A percentile compares a stretch with the other conserved stretches of the same genome.
These are phyloP conservation scores for Phaethon lepturus DNA, from an alignment of 2,113 vertebrate genomes.

Conservation along the genomic window DNA sequence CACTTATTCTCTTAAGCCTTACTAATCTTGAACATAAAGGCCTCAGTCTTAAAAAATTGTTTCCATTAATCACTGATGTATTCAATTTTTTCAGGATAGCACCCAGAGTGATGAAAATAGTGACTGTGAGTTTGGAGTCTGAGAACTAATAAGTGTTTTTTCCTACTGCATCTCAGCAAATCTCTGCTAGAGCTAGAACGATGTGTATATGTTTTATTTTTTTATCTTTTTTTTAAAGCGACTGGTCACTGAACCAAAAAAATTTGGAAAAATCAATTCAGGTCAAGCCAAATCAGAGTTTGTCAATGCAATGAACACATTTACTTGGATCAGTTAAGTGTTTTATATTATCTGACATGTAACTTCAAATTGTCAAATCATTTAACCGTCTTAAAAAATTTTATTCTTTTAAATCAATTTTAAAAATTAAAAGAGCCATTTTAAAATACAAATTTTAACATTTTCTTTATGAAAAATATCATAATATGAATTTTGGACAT, in stretches of 20 bases:
- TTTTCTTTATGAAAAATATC: not conserved
- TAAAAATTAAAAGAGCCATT: not conserved
- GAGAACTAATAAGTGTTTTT: not conserved
- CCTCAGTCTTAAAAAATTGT: not conserved
- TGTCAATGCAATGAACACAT: not conserved
- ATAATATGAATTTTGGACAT: not conserved
- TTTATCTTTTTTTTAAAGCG: not conserved
- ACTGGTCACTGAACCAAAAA: not conserved
- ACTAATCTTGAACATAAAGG: not conserved
- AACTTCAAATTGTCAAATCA: not conserved
- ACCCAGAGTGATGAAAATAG: not conserved
- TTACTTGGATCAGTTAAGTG: not conserved
- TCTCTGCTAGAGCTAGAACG: not conserved
- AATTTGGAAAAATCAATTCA: not conserved
- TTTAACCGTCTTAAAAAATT: not conserved
- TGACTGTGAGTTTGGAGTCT: not conserved
- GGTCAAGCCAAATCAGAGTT: not conserved
- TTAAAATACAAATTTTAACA: not conserved
- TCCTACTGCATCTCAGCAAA: not conserved
- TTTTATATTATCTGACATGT: not conserved
- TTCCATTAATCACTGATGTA: not conserved
- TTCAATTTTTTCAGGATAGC: not conserved
- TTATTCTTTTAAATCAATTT: not conserved
- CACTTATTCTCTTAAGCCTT: not conserved
- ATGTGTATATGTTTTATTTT: not conserved